Evolutionary conservation across 2,797 vertebrate genomes (phyloP), one percentile per base, ranked within the genome.

Genomic region (Echiichthys vipera): DNA sequence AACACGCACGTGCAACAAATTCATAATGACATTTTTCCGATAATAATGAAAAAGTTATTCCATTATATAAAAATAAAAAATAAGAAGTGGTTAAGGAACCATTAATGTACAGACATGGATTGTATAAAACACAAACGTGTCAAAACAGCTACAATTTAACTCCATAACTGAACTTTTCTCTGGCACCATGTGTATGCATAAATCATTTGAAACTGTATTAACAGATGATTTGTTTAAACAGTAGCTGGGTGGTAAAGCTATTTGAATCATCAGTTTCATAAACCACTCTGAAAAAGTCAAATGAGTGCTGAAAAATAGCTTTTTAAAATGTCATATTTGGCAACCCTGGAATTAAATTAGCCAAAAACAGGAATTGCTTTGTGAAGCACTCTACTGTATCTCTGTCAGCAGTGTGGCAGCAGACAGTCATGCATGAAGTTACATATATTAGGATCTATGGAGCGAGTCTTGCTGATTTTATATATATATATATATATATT

Each of bases 361-460:
- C 39, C 17, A 46, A 63, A 74, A 56, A 58, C 40, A 66, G 57
- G 46, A 71, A 15, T 34, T 30, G 64, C 64, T 77, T 59, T 77
- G 69, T 83, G 50, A 17, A 27, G 39, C 46, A 7, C 29, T 43
- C 51, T 43, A 25, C 59, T 78, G 56, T 75, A 71, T 72, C 45
- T 75, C 62, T 55, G 56, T 71, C 66, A 55, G 66, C 37, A 58
- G 67, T 72, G 63, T 22, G 42, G 64, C 69, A 84, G 66, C 63
- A 72, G 39, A 30, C 47, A 55, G 55, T 81, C 79, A 78, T 65
- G 80, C 83, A 29, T 65, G 62, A 71, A 69, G 75, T 68, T 74
- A 64, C 71, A 83, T 70, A 76, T 71, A 81, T 80, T 71, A 73
- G 10, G 56, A 68, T 78, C 65, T 72, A 71, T 74, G 69, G 36